Evolutionary conservation across 2,888 invertebrate species (phyloP), one percentile per base, ranked within the genome.

Genomic region (Stenodera caucasica): DNA sequence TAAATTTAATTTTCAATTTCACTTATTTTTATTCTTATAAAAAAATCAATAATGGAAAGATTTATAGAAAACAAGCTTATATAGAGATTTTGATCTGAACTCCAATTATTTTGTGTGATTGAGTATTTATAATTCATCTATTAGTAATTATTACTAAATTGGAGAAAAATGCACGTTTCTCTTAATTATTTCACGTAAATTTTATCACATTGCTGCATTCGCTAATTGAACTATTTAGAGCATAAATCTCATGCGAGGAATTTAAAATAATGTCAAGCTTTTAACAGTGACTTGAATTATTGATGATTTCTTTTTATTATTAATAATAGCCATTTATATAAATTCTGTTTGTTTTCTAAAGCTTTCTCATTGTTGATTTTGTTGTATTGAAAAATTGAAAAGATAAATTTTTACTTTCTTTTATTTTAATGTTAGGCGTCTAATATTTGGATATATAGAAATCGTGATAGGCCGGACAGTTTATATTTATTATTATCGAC

Each of bases 361-460:
- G 8, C 45, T 12, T 9, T 21, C 9, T 29, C 2, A 15, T 30
- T 18, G 14, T 15, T 37, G 6, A 7, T 6, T 37, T 14, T 4
- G 4, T 37, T n/a, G 2, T 4, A 7, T 15, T 9, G n/a, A 18
- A 12, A n/a, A 45, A 9, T 45, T 2, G 21, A 33, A 1, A 53
- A 30, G 0, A 33, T 7, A 15, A 18, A 26, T 5, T 60, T 56
- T 56, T 57, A 53, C 57, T 60, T 60, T 60, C 56, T 29, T 60
- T 30, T 56, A 55, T 21, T 8, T 11, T 7, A 12, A 6, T 14
- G 14, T 15, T 3, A n/a, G 45, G 37, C 2, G 37, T 15, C 7
- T 37, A 8, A 4, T 37, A 23, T 45, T n/a, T 23, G 9, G 6
- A 3, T 40, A 18, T 18, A 18, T 45, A 57, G 53, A 60, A 60